Percentiles rank a stretch among this genome's conserved stretches.
Evolutionary conservation across 2,888 invertebrate species (phyloP).

Genomic region (Anoncus sp.): DNA sequence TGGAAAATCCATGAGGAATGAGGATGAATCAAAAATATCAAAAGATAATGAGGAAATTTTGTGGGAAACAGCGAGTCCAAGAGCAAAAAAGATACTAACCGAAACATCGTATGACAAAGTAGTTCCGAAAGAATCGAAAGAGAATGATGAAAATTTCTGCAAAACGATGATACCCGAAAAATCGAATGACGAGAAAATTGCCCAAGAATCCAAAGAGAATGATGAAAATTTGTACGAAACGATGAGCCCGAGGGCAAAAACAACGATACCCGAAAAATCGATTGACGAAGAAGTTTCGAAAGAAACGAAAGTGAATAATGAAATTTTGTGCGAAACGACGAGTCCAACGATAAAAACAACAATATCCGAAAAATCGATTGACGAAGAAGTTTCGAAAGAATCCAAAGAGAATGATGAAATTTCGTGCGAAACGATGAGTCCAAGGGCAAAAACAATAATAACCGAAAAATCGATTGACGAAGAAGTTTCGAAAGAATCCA

Average conservation of each 20-base stretch:
- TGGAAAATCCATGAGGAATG: too few relatives aligned
- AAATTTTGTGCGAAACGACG: background rate
- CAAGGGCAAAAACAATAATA: background rate
- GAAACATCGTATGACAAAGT: too few relatives aligned
- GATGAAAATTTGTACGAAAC: too few relatives aligned
- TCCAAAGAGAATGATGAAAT: background rate
- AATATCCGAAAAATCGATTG: background rate
- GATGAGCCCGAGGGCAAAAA: too few relatives aligned
- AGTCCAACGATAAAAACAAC: too few relatives aligned
- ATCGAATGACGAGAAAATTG: too few relatives aligned
- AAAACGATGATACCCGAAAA: too few relatives aligned
- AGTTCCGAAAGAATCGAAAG: too few relatives aligned
- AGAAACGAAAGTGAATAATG: background rate
- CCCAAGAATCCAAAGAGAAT: too few relatives aligned
- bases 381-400: background rate
- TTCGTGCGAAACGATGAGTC: background rate
- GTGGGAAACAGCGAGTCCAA: background rate
- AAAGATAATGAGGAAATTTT: background rate
- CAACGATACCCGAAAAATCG: background rate
- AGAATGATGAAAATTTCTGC: too few relatives aligned
- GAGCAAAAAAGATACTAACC: too few relatives aligned
- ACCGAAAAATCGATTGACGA: background rate
- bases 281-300: background rate
- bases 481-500: background rate
- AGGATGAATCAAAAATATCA: background rate